Percentiles rank a stretch among this genome's conserved stretches.
Conservation (phyloP, 2,113 vertebrate species). For the Onychostoma macrolepis region DNA sequence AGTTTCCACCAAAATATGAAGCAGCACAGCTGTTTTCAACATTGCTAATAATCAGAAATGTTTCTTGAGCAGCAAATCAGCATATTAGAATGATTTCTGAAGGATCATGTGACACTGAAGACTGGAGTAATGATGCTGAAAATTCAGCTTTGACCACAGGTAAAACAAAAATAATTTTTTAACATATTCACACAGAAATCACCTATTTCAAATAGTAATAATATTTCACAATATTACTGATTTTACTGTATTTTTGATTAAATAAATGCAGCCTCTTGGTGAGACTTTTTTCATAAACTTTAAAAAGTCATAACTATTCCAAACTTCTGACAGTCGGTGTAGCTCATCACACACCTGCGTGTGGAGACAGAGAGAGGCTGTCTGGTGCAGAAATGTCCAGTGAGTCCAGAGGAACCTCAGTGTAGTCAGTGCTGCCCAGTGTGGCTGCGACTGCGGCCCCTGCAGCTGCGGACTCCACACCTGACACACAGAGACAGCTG, state of each 20-base stretch:
- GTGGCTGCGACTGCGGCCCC: slow-evolving; percentile 25
- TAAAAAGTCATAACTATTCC: not conserved
- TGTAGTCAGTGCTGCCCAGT: slow-evolving; percentile 79
- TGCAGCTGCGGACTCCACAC: slow-evolving; percentile 17
- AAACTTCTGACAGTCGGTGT: not conserved
- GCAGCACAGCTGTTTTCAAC: not conserved
- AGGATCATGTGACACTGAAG: not conserved
- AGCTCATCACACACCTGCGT: slow-evolving; percentile 74
- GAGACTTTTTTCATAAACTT: not conserved
- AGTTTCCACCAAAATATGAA: not conserved
- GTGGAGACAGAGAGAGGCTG: slow-evolving; percentile 82
- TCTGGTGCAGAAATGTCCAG: slow-evolving; percentile 87
- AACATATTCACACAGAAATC: not conserved
- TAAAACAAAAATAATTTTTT: not conserved
- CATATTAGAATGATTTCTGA: not conserved
- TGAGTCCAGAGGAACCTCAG: slow-evolving; percentile 87
- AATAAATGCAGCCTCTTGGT: not conserved
- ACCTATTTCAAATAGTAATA: not conserved
- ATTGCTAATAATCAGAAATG: not conserved
- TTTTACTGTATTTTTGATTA: not conserved
- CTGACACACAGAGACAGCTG: not conserved
- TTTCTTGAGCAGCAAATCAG: not conserved
- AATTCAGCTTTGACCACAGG: not conserved
- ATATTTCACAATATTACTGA: not conserved
- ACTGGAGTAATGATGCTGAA: not conserved